phyloP scores from a whole-genome alignment of 2,888 invertebrate species.

The Choreutis nemorana region DNA sequence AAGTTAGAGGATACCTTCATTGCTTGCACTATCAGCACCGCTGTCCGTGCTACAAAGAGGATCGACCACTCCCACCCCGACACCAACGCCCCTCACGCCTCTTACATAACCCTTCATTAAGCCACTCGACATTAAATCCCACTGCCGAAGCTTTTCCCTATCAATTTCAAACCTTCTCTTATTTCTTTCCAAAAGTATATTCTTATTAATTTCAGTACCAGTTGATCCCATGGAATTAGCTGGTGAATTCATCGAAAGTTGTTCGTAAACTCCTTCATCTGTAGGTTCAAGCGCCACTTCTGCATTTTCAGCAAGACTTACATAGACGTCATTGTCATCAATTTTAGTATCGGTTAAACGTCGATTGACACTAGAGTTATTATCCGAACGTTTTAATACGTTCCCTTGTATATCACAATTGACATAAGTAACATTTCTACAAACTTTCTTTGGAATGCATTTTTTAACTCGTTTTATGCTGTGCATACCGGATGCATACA shows the following conservation, averaged over 20 bases:
- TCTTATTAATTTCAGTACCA: conserved; percentile 12
- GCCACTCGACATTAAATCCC: conserved; percentile 89
- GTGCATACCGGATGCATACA: conserved; percentile 39
- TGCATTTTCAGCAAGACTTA: conserved; percentile 47
- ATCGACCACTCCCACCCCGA: conserved; percentile 36
- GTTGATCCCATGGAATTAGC: conserved; percentile 17
- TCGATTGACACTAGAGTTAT: conserved; percentile 18
- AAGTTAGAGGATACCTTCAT: conserved; percentile 62
- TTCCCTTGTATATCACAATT: conserved; percentile 72
- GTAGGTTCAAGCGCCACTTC: conserved; percentile 24
- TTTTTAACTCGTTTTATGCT: conserved; percentile 54
- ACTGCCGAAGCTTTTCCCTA: conserved; percentile 85
- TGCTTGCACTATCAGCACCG: conserved; percentile 55
- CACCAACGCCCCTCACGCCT: conserved; percentile 42
- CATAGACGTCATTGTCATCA: conserved; percentile 62
- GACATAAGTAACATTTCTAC: conserved; percentile 80
- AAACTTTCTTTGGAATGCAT: conserved; percentile 49
- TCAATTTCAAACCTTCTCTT: conserved; percentile 73
- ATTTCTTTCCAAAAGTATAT: conserved; percentile 9
- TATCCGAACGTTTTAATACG: conserved; percentile 39
- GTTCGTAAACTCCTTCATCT: conserved; percentile 68
- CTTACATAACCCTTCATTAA: conserved; percentile 63
- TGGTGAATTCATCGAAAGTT: conserved; percentile 47
- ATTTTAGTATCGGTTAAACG: too few relatives aligned
- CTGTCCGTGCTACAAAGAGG: conserved; percentile 46